Evolutionary conservation across 30 jellyfish, hydroid and myxozoan species (phyloP).

Genomic region (Hydra vulgaris): DNA sequence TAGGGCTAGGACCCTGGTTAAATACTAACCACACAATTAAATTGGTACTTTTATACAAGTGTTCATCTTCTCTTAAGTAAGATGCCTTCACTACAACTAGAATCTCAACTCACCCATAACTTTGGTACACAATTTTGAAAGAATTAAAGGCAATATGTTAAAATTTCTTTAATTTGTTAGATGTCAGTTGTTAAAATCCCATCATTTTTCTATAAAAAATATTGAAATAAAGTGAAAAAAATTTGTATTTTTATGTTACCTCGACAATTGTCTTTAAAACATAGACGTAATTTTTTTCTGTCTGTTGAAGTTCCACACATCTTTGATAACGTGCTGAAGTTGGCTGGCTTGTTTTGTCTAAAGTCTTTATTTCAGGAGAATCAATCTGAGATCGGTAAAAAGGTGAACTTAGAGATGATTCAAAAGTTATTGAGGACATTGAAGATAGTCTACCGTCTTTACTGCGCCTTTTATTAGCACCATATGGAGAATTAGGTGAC

Average conservation of each 20-base stretch:
- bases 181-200: too few species aligned
- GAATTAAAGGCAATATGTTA: too few species aligned
- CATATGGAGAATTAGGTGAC: slow-evolving; percentile 89
- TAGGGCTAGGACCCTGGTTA: too few species aligned
- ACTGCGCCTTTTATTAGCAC: slow-evolving; percentile 52
- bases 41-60: too few species aligned
- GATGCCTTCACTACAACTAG: too few species aligned
- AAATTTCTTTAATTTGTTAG: too few species aligned
- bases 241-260: slow-evolving; percentile 22
- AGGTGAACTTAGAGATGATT: slow-evolving; percentile 86
- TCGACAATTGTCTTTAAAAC: slow-evolving; percentile 59
- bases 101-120: too few species aligned
- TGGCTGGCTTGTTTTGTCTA: slow-evolving; percentile 30
- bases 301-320: slow-evolving; percentile 70
- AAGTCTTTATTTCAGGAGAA: slow-evolving; percentile 41
- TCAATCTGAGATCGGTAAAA: slow-evolving; percentile 11
- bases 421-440: slow-evolving; percentile 66
- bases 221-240: not conserved
- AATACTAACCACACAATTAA: too few species aligned
- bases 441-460: slow-evolving; percentile 77
- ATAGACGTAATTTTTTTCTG: slow-evolving; percentile 82
- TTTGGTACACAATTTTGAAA: too few species aligned
- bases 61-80: too few species aligned
- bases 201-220: not conserved
- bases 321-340: slow-evolving; percentile 71